Conservation (phyloP, 2,888 invertebrate species). For the Ferrisia virgata region DNA sequence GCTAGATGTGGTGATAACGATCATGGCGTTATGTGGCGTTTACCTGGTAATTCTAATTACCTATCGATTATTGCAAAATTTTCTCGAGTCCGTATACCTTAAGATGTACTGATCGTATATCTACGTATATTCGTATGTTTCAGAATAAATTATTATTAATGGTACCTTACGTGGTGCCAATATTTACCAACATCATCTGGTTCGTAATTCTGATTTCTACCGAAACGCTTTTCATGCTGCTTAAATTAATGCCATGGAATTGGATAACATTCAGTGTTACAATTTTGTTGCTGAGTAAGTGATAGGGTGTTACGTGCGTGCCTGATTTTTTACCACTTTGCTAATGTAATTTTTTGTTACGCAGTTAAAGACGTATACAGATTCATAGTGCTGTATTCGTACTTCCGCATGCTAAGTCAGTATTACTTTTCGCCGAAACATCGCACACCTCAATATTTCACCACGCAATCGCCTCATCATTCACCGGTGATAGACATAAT, state of each 20-base stretch:
- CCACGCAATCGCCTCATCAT: neutral
- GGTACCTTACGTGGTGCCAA: neutral
- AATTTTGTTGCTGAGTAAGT: neutral
- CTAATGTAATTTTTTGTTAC: neutral
- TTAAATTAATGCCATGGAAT: neutral
- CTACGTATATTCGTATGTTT: neutral
- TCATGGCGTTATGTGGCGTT: neutral
- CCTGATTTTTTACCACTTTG: neutral
- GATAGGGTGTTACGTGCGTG: neutral
- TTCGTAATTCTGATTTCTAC: neutral
- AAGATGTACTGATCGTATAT: neutral
- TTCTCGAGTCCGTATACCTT: too few species aligned
- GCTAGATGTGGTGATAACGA: neutral
- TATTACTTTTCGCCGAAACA: neutral
- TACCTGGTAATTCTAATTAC: neutral
- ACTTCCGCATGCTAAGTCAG: neutral
- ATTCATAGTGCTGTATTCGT: neutral
- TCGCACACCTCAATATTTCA: neutral
- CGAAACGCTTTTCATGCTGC: neutral
- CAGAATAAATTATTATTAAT: neutral
- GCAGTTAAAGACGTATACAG: neutral
- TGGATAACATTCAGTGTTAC: neutral
- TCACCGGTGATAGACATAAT: too few species aligned
- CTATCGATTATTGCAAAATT: too few species aligned
- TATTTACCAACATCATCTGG: neutral